These are phyloP conservation scores for Fragum whitleyi DNA, from an alignment of 2,888 invertebrate species.

Conservation along the genomic window DNA sequence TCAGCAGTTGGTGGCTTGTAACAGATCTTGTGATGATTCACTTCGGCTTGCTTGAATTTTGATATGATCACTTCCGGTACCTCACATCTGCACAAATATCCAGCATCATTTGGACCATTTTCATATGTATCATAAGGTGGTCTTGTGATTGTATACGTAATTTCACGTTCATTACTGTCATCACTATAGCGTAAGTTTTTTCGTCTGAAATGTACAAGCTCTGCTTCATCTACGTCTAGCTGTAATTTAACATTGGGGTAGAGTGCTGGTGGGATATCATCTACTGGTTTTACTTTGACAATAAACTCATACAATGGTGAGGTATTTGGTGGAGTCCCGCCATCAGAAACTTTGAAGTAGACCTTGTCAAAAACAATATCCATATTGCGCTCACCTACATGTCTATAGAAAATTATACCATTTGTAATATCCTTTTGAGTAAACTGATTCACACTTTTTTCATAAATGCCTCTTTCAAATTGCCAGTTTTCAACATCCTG, in stretches of 20 bases:
- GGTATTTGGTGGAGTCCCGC: slow-evolving; percentile 82
- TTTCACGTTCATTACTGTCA: slow-evolving; percentile 79
- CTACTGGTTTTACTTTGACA: slow-evolving; percentile 83
- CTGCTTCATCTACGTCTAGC: slow-evolving; percentile 82
- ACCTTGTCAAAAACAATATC: slow-evolving; percentile 78
- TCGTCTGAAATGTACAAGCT: slow-evolving; percentile 79
- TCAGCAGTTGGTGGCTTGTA: slow-evolving; percentile 82
- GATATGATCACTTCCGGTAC: slow-evolving; percentile 71
- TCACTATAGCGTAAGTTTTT: slow-evolving; percentile 80
- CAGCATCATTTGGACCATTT: slow-evolving; percentile 78
- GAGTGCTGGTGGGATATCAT: slow-evolving; percentile 82
- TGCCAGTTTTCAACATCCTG: slow-evolving; percentile 80
- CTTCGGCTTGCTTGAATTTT: slow-evolving; percentile 83
- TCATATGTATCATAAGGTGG: slow-evolving; percentile 81
- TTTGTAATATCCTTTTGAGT: slow-evolving; percentile 83
- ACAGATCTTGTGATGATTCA: slow-evolving; percentile 84
- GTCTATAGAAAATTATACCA: slow-evolving; percentile 83
- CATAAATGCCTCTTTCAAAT: slow-evolving; percentile 80
- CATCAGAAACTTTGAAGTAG: slow-evolving; percentile 79
- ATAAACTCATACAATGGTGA: slow-evolving; percentile 79
- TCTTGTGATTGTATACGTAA: slow-evolving; percentile 76
- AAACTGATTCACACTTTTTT: slow-evolving; percentile 79
- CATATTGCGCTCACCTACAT: slow-evolving; percentile 77
- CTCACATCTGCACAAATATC: slow-evolving; percentile 80
- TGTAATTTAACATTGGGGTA: slow-evolving; percentile 78